Conservation (phyloP, 1,140 invertebrate species). For the Maconellicoccus hirsutus region DNA sequence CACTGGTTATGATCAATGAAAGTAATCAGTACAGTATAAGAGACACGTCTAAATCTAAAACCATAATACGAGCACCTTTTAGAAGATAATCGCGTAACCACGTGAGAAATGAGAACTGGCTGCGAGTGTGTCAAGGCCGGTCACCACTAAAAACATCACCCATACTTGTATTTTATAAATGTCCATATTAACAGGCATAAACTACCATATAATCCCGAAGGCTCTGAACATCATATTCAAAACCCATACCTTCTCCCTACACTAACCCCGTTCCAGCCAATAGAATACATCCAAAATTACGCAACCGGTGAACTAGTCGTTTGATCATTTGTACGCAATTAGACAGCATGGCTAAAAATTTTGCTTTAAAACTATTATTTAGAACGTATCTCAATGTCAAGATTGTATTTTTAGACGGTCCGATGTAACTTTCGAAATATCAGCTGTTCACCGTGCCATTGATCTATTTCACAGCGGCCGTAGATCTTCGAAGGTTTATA, state of each 20-base stretch:
- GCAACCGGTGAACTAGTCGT: background rate
- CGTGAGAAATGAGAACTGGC: constrained; percentile 17
- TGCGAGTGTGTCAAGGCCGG: constrained; percentile 18
- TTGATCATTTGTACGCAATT: background rate
- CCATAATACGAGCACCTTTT: background rate
- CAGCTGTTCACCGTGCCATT: background rate
- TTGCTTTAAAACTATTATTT: background rate
- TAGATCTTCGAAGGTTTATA: background rate
- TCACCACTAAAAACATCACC: constrained; percentile 18
- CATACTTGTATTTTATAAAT: constrained; percentile 16
- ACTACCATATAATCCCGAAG: constrained; percentile 11
- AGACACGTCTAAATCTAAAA: background rate
- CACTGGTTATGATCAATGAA: background rate
- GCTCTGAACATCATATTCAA: constrained; percentile 4
- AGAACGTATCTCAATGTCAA: background rate
- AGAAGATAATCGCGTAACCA: constrained; percentile 12
- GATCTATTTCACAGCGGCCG: background rate
- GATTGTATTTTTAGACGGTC: background rate
- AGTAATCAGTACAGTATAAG: background rate
- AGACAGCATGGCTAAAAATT: background rate
- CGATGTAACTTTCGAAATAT: background rate
- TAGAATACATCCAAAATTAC: constrained; percentile 1
- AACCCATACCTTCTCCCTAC: background rate
- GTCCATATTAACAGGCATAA: constrained; percentile 6
- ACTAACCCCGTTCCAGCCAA: background rate